Conservation (phyloP, 1,140 invertebrate genomes). For the Cydia amplana region DNA sequence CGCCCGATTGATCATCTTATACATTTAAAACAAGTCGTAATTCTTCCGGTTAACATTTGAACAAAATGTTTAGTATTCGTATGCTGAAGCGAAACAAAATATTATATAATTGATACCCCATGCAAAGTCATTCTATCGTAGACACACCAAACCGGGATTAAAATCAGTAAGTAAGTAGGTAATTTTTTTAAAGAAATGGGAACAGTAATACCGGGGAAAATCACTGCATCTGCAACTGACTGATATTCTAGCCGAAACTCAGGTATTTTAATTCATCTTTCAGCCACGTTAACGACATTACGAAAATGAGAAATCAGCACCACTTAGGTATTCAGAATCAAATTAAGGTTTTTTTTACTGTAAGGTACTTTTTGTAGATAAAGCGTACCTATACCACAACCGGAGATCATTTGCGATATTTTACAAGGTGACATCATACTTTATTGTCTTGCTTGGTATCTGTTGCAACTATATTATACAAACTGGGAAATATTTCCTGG, state of each 20-base stretch:
- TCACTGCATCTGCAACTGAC: too few relatives aligned
- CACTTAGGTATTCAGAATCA: not conserved
- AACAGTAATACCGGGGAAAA: too few relatives aligned
- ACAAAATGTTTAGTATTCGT: too few relatives aligned
- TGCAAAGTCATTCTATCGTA: too few relatives aligned
- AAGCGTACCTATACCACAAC: slow-evolving; percentile 26
- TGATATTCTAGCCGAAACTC: not conserved
- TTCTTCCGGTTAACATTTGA: not conserved
- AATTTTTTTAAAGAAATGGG: too few relatives aligned
- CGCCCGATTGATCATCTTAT: not conserved
- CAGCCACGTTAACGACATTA: not conserved
- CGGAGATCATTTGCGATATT: slow-evolving; percentile 27
- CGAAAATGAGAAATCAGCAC: slow-evolving; percentile 6
- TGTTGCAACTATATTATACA: not conserved
- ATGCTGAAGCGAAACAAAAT: too few relatives aligned
- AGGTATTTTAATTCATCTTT: not conserved
- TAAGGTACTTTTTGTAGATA: slow-evolving; percentile 18
- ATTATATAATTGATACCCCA: too few relatives aligned
- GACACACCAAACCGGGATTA: not conserved
- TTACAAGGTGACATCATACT: slow-evolving; percentile 10
- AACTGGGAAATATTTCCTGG: not conserved
- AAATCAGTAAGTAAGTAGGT: too few relatives aligned
- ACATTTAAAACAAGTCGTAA: not conserved
- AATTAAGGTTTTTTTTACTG: slow-evolving; percentile 29
- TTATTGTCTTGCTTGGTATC: not conserved